phyloP scores from a whole-genome alignment of 2,888 invertebrate genomes.

The Lapara coniferarum region DNA sequence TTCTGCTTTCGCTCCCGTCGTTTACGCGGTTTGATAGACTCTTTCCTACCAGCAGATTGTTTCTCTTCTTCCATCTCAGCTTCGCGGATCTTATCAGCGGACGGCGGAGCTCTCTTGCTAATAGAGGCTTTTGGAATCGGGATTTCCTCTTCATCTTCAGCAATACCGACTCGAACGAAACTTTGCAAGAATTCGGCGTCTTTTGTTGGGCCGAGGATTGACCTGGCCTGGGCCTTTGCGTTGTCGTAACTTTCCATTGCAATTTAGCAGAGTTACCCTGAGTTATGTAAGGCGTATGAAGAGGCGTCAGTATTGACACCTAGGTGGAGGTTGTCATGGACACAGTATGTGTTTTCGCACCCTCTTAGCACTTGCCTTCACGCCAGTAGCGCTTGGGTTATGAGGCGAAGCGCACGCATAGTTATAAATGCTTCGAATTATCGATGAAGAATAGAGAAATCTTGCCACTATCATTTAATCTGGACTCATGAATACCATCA shows the following conservation, averaged over 20 bases:
- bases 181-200: conserved; percentile 91
- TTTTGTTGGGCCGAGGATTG: conserved; percentile 86
- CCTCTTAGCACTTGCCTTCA: conserved; percentile 55
- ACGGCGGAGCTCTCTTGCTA: conserved; percentile 68
- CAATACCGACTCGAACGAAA: conserved; percentile 88
- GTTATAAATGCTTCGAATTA: neutral
- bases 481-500: too few species aligned
- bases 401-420: conserved; percentile 31
- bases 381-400: conserved; percentile 49
- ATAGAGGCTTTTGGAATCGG: conserved; percentile 73
- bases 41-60: conserved; percentile 61
- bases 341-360: conserved; percentile 75
- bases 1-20: conserved; percentile 67
- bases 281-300: conserved; percentile 71
- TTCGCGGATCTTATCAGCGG: conserved; percentile 60
- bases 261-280: conserved; percentile 8
- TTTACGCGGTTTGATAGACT: conserved; percentile 65
- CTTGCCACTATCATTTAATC: too few species aligned
- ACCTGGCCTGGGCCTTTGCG: conserved; percentile 78
- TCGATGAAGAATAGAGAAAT: too few species aligned
- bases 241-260: conserved; percentile 62
- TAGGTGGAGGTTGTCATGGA: conserved; percentile 72
- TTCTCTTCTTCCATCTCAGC: conserved; percentile 59
- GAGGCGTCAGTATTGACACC: conserved; percentile 76
- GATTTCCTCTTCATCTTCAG: conserved; percentile 79